Conservation (phyloP, 2,113 vertebrate genomes). For the Condylura cristata region DNA sequence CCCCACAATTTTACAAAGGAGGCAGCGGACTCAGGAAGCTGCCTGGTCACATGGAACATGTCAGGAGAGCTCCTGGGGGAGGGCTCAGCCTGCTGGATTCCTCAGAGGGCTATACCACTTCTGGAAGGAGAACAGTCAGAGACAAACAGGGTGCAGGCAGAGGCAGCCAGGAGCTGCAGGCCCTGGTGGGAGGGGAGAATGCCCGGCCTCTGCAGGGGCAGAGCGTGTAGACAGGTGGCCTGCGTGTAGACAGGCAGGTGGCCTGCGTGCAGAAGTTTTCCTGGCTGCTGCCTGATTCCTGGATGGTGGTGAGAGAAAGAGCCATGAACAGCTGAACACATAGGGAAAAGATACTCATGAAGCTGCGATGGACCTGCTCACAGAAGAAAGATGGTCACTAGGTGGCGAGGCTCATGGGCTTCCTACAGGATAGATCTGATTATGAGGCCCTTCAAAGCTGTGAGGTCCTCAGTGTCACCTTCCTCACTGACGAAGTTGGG, state of each 20-base stretch:
- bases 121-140: neutral
- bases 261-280: too few relatives aligned
- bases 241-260: neutral
- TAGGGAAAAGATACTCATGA: neutral
- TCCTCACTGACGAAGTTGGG: neutral
- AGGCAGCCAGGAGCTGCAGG: neutral
- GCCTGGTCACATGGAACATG: fast-evolving
- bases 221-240: too few relatives aligned
- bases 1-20: neutral
- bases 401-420: neutral
- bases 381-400: neutral
- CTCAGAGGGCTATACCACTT: neutral
- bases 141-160: neutral
- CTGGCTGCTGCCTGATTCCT: neutral
- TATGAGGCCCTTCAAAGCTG: neutral
- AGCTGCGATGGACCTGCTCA: neutral
- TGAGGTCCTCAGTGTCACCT: neutral
- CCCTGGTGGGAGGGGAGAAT: neutral
- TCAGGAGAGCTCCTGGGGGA: neutral
- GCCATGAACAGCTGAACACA: neutral
- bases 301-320: neutral
- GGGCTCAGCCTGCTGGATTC: neutral
- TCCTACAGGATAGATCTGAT: neutral
- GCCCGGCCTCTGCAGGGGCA: too few relatives aligned
- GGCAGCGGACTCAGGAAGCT: neutral